phyloP scores from a whole-genome alignment of 2,113 vertebrate genomes.

The Formicarius rufipectus region DNA sequence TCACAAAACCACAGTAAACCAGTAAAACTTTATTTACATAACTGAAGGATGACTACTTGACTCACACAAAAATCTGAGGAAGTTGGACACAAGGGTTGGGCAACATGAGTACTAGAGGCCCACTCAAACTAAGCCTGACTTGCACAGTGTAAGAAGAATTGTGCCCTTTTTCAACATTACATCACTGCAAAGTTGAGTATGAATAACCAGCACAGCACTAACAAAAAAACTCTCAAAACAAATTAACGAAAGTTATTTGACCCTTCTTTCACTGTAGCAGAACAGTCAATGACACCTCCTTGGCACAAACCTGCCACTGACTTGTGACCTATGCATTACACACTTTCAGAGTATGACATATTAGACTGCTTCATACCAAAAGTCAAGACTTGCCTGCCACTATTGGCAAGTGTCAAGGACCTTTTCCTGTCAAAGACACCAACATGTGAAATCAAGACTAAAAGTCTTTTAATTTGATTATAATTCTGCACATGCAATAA shows the following conservation, averaged over 20 bases:
- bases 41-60: neutral
- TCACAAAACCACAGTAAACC: neutral
- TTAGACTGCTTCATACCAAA: neutral
- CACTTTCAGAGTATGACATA: neutral
- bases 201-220: neutral
- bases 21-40: neutral
- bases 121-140: neutral
- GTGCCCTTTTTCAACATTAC: neutral
- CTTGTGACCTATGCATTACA: neutral
- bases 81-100: neutral
- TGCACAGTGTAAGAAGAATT: neutral
- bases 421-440: neutral
- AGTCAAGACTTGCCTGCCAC: neutral
- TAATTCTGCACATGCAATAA: neutral
- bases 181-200: neutral
- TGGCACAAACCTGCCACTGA: neutral
- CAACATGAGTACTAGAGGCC: neutral
- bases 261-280: neutral
- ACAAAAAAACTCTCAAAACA: neutral
- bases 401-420: neutral
- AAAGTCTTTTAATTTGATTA: neutral
- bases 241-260: neutral
- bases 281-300: neutral
- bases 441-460: neutral
- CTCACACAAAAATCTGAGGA: neutral